These are phyloP conservation scores for Altica lythri DNA, from an alignment of 2,888 invertebrate species.

Conservation along the genomic window DNA sequence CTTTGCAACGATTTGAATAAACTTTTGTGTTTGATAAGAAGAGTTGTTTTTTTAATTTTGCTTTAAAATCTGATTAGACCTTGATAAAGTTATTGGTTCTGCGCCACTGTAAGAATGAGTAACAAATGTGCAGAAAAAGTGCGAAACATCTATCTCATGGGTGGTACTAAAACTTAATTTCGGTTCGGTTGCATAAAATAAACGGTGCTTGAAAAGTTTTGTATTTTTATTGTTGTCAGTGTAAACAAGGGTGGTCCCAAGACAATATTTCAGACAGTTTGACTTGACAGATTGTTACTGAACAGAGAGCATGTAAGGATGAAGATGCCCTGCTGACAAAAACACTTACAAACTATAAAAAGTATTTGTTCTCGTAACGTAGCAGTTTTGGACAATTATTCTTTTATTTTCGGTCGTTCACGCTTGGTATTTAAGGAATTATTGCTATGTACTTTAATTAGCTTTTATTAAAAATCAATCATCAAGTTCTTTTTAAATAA, in stretches of 20 bases:
- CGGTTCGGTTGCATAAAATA: conserved; percentile 28
- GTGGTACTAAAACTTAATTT: conserved; percentile 27
- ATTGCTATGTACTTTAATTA: too few species aligned
- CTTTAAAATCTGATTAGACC: too few species aligned
- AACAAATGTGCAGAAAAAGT: conserved; percentile 28
- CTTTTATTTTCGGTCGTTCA: too few species aligned
- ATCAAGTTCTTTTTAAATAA: too few species aligned
- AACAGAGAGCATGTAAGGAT: conserved; percentile 23
- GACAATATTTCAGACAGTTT: conserved; percentile 36
- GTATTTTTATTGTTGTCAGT: conserved; percentile 26
- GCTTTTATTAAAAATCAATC: too few species aligned
- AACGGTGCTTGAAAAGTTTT: conserved; percentile 16
- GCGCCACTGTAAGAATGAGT: conserved; percentile 11
- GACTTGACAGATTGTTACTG: conserved; percentile 31
- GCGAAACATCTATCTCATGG: conserved; percentile 30
- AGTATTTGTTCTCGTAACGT: conserved; percentile 29
- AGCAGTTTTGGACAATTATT: conserved; percentile 31
- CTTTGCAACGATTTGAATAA: too few species aligned
- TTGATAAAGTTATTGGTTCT: too few species aligned
- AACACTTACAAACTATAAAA: conserved; percentile 31
- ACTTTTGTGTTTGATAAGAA: too few species aligned
- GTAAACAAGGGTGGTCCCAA: conserved; percentile 41
- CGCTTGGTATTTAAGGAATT: too few species aligned
- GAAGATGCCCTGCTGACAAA: conserved; percentile 29
- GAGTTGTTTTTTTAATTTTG: too few species aligned